phyloP scores from a whole-genome alignment of 2,797 vertebrate genomes.

The Octomys mimax region DNA sequence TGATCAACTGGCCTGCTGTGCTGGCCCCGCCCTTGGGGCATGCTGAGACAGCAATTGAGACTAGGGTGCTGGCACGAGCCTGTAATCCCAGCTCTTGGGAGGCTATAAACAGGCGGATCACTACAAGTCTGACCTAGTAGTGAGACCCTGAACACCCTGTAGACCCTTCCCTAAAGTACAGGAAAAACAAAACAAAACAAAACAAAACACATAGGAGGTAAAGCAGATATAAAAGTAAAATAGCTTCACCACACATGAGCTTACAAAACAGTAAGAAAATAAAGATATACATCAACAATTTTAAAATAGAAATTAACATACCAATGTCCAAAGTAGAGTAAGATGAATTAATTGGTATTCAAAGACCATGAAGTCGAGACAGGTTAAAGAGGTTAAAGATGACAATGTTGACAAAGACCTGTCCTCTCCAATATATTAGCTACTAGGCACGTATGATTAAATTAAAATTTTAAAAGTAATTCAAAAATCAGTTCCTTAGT shows the following conservation, averaged over 20 bases:
- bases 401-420: neutral
- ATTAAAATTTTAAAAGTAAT: slow-evolving; percentile 32
- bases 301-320: slow-evolving; percentile 1
- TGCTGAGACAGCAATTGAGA: too few species aligned
- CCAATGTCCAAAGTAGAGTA: neutral
- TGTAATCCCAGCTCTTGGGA: too few species aligned
- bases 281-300: neutral
- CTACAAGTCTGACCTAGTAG: too few species aligned
- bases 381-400: neutral
- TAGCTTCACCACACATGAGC: neutral
- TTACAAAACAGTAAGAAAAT: neutral
- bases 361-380: neutral
- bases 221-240: slow-evolving; percentile 27
- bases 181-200: too few species aligned
- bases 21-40: too few species aligned
- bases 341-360: neutral
- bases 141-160: too few species aligned
- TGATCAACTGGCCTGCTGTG: too few species aligned
- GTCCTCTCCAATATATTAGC: neutral
- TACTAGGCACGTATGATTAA: neutral
- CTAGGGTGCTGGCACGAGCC: too few species aligned
- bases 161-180: too few species aligned
- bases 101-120: too few species aligned
- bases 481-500: neutral
- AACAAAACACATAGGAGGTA: neutral